Conservation (phyloP, 2,888 invertebrate genomes). For the Myopa tessellatipennis region DNA sequence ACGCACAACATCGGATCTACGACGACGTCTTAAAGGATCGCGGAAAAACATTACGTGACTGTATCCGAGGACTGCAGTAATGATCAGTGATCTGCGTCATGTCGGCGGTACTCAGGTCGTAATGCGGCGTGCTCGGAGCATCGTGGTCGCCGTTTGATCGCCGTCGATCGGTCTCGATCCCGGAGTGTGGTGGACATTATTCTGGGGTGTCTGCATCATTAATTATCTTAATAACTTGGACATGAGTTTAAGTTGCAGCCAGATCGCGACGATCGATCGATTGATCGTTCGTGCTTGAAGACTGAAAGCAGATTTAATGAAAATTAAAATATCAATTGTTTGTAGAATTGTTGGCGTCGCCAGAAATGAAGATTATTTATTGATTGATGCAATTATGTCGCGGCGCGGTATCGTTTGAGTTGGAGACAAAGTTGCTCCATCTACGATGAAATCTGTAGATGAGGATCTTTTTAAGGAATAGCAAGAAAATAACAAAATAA, state of each 20-base stretch:
- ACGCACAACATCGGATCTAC: conserved; percentile 56
- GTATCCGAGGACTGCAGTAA: conserved; percentile 18
- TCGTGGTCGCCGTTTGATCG: conserved; percentile 20
- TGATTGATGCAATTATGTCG: conserved; percentile 29
- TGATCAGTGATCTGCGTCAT: conserved; percentile 26
- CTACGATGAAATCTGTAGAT: neutral
- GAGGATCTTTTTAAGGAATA: neutral
- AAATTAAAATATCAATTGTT: conserved; percentile 29
- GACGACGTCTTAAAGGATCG: conserved; percentile 17
- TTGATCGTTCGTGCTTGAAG: neutral
- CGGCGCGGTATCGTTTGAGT: neutral
- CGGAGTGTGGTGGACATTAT: conserved; percentile 57
- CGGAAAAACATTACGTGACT: conserved; percentile 38
- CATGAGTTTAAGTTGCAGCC: conserved; percentile 52
- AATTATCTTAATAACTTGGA: conserved; percentile 65
- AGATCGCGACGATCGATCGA: conserved; percentile 18
- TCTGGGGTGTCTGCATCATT: conserved; percentile 64
- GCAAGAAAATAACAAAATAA: neutral
- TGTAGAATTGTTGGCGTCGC: neutral
- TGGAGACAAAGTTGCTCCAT: neutral
- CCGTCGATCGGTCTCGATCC: neutral
- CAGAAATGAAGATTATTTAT: conserved; percentile 5
- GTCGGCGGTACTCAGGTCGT: conserved; percentile 6
- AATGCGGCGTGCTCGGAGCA: conserved; percentile 1
- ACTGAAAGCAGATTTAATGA: conserved; percentile 10